A percentile compares a stretch with the other conserved stretches of the same genome.
These are phyloP conservation scores for Rhamphomyia laevipes DNA, from an alignment of 2,888 invertebrate species.

Conservation along the genomic window DNA sequence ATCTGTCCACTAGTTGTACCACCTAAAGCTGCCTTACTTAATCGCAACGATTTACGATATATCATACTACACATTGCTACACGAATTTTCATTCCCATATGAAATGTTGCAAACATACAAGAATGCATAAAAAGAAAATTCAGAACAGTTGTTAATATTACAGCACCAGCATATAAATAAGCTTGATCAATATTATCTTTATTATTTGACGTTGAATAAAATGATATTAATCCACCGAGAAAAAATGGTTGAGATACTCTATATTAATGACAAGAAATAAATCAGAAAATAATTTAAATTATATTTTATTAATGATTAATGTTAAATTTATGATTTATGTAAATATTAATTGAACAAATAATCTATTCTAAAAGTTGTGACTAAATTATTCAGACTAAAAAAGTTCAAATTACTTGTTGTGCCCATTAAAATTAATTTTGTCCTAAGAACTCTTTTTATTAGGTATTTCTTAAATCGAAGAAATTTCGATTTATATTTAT, in stretches of 20 bases:
- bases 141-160: slow-evolving; percentile 60
- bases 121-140: slow-evolving; percentile 77
- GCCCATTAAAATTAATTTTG: too few species aligned
- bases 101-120: slow-evolving; percentile 64
- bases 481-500: too few species aligned
- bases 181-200: slow-evolving; percentile 41
- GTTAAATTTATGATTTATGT: too few species aligned
- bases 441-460: too few species aligned
- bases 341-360: too few species aligned
- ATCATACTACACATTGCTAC: slow-evolving; percentile 57
- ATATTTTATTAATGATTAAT: too few species aligned
- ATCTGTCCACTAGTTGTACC: slow-evolving; percentile 63
- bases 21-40: slow-evolving; percentile 61
- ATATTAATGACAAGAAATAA: slow-evolving; percentile 15
- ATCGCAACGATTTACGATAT: slow-evolving; percentile 51
- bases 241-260: slow-evolving; percentile 53
- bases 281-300: too few species aligned
- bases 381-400: too few species aligned
- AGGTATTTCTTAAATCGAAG: too few species aligned
- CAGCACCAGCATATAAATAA: slow-evolving; percentile 61
- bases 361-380: too few species aligned
- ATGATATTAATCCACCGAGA: slow-evolving; percentile 50
- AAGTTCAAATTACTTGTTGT: too few species aligned
- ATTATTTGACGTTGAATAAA: slow-evolving; percentile 35
- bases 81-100: slow-evolving; percentile 55